phyloP scores from a whole-genome alignment of 1,140 invertebrate species.

The Nomia melanderi region DNA sequence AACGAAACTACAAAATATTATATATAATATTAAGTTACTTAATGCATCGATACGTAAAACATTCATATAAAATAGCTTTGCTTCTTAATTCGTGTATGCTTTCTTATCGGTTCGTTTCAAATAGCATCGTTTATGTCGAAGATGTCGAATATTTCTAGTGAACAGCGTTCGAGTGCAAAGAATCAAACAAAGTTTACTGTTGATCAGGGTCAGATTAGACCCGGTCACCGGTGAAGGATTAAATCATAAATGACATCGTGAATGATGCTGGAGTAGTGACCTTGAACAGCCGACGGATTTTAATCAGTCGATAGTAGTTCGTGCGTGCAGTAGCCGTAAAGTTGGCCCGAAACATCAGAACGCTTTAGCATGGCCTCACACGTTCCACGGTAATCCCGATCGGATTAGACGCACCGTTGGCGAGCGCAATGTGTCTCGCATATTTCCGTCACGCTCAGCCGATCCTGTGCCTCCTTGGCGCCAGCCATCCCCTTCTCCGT shows the following conservation, averaged over 20 bases:
- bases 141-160: too few species aligned
- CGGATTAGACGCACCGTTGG: constrained; percentile 69
- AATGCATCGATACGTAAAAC: too few species aligned
- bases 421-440: constrained; percentile 69
- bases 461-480: constrained; percentile 60
- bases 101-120: too few species aligned
- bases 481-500: constrained; percentile 37
- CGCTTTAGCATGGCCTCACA: constrained; percentile 50
- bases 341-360: constrained; percentile 45
- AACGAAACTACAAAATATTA: too few species aligned
- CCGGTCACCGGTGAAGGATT: background rate
- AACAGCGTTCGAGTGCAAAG: too few species aligned
- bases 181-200: too few species aligned
- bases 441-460: constrained; percentile 68
- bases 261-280: background rate
- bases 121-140: too few species aligned
- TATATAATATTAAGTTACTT: too few species aligned
- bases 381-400: constrained; percentile 62
- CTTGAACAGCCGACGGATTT: background rate
- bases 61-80: too few species aligned
- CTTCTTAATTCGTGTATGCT: too few species aligned
- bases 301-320: background rate
- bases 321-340: constrained; percentile 34
- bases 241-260: background rate
- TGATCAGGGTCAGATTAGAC: too few species aligned